Base-by-base conservation (phyloP, 2,797 vertebrate genomes). In the Rallus crepitans region DNA sequence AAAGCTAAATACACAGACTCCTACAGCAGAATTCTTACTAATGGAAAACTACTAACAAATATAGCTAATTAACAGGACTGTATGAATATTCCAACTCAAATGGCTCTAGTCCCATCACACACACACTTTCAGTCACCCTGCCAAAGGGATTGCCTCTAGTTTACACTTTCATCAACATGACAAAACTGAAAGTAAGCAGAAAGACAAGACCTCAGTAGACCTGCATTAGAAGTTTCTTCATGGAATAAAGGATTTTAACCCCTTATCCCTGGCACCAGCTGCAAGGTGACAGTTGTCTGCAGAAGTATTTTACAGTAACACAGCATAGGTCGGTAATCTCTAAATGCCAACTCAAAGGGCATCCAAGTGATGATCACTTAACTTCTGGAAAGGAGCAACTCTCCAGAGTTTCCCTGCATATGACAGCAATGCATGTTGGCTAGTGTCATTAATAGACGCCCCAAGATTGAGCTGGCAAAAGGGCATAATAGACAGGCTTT, bases 401-500 rank as follows among this genome's bases (percentile, higher is more conserved):
- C 76, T 59, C 91, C 53, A 66, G 53, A 78, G 57, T 83, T 77
- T 73, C 71, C 48, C 21, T 52, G 39, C 40, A 72, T 4, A 8
- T 60, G 33, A 93, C 35, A 93, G 17, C 72, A 90, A 55, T 10
- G 56, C 19, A 59, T 6, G 11, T 52, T 77, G 82, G 37, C 33
- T 85, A 50, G 59, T 85, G 57, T 70, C 12, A n/a, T 56, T 73
- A 76, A 21, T 28, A 66, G 93, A 87, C 86, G 27, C 66, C 86
- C 57, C 56, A 69, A 69, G 71, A 97, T 94, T 92, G 91, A 88
- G 87, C 33, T 95, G 91, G 72, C 66, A 61, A 73, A 76, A 82
- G 31, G 48, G 92, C 91, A 93, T 47, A 89, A 82, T 5, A 82
- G 80, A 39, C 3, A 20, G 56, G 35, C 73, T 93, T 94, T 73